Percentiles rank a stretch among this genome's conserved stretches.
Evolutionary conservation across 1,140 invertebrate species (phyloP).

Genomic region (Drosophila watanabei): DNA sequence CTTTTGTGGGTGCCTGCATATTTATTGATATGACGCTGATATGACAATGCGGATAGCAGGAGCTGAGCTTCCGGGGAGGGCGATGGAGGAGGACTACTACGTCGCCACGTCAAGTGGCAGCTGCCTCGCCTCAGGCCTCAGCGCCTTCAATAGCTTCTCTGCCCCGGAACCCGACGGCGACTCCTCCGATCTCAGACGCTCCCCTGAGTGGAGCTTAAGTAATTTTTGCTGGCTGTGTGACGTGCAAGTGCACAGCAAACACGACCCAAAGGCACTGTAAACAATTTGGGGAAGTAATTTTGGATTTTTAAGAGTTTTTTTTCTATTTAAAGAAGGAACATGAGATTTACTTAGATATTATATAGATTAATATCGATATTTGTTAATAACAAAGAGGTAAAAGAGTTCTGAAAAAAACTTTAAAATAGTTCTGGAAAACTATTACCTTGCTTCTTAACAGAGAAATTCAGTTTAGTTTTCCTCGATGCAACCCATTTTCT

Average conservation of each 20-base stretch:
- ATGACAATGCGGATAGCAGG: conserved; percentile 61
- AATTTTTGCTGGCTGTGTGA: conserved; percentile 74
- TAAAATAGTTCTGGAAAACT: not conserved
- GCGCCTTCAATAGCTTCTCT: conserved; percentile 60
- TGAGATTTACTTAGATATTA: no score
- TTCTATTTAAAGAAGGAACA: not conserved
- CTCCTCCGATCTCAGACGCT: not conserved
- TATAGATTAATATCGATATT: not conserved
- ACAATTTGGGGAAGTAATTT: not conserved
- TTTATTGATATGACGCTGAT: conserved; percentile 83
- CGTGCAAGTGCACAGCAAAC: conserved; percentile 79
- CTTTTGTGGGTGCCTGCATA: conserved; percentile 74
- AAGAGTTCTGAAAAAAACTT: not conserved
- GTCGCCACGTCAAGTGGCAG: conserved; percentile 44
- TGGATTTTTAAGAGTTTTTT: no score
- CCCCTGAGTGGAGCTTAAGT: conserved; percentile 60
- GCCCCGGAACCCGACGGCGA: no score
- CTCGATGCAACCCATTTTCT: not conserved
- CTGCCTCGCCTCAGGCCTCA: conserved; percentile 18
- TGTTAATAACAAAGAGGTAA: not conserved
- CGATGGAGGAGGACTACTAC: not conserved
- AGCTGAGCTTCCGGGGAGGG: conserved; percentile 3
- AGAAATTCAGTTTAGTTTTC: not conserved
- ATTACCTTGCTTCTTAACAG: not conserved
- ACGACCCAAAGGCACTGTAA: conserved; percentile 20